These are phyloP conservation scores for Helobdella robusta DNA, from an alignment of 2,888 invertebrate genomes.

Conservation along the genomic window DNA sequence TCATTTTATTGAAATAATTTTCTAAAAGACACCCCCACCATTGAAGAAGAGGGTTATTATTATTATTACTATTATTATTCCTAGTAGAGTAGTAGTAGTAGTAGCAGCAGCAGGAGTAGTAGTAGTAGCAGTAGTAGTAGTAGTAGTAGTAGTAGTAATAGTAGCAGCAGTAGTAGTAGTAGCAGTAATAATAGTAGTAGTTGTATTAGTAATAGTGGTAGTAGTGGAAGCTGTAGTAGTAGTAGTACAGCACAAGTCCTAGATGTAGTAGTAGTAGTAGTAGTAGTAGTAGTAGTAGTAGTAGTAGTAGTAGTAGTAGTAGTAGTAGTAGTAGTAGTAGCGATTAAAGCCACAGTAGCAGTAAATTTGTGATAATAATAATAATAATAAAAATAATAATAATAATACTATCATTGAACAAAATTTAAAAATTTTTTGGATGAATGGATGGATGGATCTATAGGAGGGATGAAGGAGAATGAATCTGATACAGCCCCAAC, in stretches of 20 bases:
- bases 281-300: background rate
- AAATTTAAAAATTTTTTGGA: background rate
- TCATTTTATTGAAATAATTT: too few relatives aligned
- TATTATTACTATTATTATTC: too few relatives aligned
- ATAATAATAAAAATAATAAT: background rate
- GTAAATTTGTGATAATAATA: background rate
- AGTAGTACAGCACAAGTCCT: background rate
- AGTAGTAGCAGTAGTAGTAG: too few relatives aligned
- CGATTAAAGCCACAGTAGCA: background rate
- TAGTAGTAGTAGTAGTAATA: background rate
- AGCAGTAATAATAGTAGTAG: background rate
- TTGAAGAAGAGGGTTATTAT: too few relatives aligned
- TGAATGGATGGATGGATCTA: background rate
- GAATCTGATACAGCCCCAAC: background rate
- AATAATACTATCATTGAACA: background rate
- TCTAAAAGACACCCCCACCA: too few relatives aligned
- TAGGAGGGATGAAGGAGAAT: background rate
- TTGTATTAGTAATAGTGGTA: background rate
- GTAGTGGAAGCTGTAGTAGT: background rate
- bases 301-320: background rate
- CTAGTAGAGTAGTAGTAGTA: too few relatives aligned
- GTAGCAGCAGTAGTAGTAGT: background rate
- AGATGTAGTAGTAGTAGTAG: background rate
- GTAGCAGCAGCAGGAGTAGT: too few relatives aligned
- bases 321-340: background rate